These are phyloP conservation scores for Synchiropus splendidus DNA, from an alignment of 2,113 vertebrate species.

Conservation along the genomic window DNA sequence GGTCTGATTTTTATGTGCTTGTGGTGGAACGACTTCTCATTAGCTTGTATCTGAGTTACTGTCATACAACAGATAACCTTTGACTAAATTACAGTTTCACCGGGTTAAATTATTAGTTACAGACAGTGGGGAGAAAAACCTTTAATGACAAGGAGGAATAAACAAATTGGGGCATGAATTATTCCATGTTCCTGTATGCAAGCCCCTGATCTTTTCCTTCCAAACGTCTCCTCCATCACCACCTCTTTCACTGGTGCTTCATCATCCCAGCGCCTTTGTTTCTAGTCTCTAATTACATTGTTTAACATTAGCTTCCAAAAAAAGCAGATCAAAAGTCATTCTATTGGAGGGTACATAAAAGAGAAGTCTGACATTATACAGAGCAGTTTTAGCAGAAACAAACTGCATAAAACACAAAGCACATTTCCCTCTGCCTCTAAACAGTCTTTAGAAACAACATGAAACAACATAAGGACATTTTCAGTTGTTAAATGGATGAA, in stretches of 20 bases:
- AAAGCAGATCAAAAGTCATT: constrained; percentile 13
- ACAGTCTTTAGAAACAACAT: neutral
- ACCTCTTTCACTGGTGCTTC: constrained; percentile 1
- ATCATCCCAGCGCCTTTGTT: constrained; percentile 8
- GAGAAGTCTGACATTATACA: constrained; percentile 11
- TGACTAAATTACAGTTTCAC: constrained; percentile 38
- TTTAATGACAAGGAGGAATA: neutral
- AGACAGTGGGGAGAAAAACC: constrained; percentile 6
- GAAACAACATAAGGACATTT: too few species aligned
- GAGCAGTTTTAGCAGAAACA: constrained; percentile 3
- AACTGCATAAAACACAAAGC: constrained; percentile 6
- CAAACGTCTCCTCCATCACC: constrained; percentile 8
- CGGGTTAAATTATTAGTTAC: constrained; percentile 37
- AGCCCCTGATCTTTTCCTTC: too few species aligned
- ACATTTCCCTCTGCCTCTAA: constrained; percentile 1
- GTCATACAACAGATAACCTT: constrained; percentile 1
- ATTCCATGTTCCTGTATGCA: too few species aligned
- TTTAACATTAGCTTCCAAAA: constrained; percentile 17
- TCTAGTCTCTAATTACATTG: constrained; percentile 27
- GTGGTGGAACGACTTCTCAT: constrained; percentile 8
- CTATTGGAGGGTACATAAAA: constrained; percentile 2
- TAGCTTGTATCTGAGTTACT: constrained; percentile 45
- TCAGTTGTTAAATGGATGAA: too few species aligned
- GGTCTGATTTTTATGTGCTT: neutral
- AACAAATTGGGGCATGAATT: neutral